Conservation (phyloP, 1,140 invertebrate genomes). For the Habropoda laboriosa region DNA sequence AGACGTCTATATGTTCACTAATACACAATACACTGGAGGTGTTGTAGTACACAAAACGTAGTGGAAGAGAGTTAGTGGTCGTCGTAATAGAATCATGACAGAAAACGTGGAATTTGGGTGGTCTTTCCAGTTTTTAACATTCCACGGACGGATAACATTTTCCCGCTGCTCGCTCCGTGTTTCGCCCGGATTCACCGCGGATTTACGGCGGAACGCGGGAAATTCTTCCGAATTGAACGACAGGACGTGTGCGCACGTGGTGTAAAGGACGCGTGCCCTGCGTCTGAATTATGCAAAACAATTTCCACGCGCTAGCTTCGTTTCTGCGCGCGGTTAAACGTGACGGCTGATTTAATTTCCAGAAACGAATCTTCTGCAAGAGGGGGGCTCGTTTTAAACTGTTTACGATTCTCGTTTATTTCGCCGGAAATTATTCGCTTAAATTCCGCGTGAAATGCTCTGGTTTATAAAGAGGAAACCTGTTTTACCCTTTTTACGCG, state of each 20-base stretch:
- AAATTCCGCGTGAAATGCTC: background rate
- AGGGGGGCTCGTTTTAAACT: background rate
- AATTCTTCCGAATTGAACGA: slow-evolving; percentile 16
- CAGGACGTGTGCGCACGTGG: slow-evolving; percentile 5
- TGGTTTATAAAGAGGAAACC: background rate
- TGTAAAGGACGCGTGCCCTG: too few relatives aligned
- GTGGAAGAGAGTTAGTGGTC: too few relatives aligned
- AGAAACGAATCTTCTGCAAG: background rate
- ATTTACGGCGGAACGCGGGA: slow-evolving; percentile 3
- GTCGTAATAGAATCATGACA: too few relatives aligned
- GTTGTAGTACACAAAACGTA: too few relatives aligned
- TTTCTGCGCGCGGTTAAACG: background rate
- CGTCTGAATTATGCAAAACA: slow-evolving; percentile 40
- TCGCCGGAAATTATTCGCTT: background rate
- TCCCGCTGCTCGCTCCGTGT: slow-evolving; percentile 33
- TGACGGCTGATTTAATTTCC: background rate
- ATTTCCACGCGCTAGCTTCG: slow-evolving; percentile 30
- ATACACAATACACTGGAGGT: too few relatives aligned
- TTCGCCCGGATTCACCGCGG: slow-evolving; percentile 40
- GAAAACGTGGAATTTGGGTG: too few relatives aligned
- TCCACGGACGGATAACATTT: slow-evolving; percentile 49
- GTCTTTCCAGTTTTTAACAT: too few relatives aligned
- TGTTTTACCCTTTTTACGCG: background rate
- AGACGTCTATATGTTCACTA: too few relatives aligned
- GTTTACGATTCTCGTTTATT: slow-evolving; percentile 23